Base-by-base conservation (phyloP, 2,888 invertebrate species). In the Ommatoiulus sabulosus region DNA sequence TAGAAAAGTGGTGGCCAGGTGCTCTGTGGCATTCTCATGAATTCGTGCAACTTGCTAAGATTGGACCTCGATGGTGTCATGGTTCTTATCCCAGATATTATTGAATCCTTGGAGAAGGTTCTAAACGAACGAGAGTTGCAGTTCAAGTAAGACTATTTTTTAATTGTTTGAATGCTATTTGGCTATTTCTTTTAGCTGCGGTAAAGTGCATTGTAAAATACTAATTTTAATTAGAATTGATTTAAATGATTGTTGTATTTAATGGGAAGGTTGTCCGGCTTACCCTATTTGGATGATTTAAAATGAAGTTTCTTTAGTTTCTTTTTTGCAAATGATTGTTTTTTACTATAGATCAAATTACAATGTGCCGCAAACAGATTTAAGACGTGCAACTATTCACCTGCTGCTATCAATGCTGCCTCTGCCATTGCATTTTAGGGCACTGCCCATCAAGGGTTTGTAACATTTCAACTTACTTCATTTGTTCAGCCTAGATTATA, bases 31-130 rank as follows among this genome's bases (percentile, higher is more conserved):
- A 97, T 98, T 91, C 94, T 99, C 89, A 94, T 96, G 86, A 97
- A 98, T 93, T 97, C 97, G 0, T 94, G 95, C 0, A 96, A 99
- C 92, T 94, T 99, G 89, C 97, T 99, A 92, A 95, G 97, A 87
- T 93, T 98, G 90, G 99, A 99, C 93, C 94, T 99, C 89, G 97
- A 97, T 92, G 99, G 99, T 0, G 96, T 98, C 1, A 95, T 97
- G 92, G 96, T 98, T 35, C 93, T 99, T 57, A 95, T 99, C 17
- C 99, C 99, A 0, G 95, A 96, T 90, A 96, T 98, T 92, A 95
- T 99, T 88, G 95, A 95, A 12, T 98, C 99, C 0, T 92, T 99
- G 86, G 99, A 99, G 93, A 94, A 97, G 86, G 97, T 99, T 24
- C 93, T 99, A 80, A 96, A 97, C 0, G 98, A 97, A 91, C 96